These are phyloP conservation scores for Orthosia cruda DNA, from an alignment of 2,888 invertebrate genomes.

Conservation along the genomic window DNA sequence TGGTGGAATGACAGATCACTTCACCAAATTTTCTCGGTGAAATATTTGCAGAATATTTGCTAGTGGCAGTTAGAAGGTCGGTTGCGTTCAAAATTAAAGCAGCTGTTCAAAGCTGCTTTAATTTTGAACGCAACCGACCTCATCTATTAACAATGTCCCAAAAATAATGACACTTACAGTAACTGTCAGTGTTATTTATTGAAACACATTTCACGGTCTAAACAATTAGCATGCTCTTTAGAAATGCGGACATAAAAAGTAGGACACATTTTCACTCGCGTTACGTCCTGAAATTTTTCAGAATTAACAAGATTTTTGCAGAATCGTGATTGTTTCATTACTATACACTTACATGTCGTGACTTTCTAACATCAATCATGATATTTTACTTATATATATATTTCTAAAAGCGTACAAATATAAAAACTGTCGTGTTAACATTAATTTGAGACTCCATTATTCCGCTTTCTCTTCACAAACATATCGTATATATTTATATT, in stretches of 20 bases:
- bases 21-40: no score
- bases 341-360: constrained; percentile 21
- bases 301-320: constrained; percentile 6
- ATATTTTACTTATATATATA: constrained; percentile 33
- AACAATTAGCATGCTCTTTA: constrained; percentile 50
- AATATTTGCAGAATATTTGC: no score
- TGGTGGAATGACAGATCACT: no score
- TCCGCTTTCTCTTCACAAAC: constrained; percentile 44
- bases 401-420: constrained; percentile 45
- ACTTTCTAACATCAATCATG: constrained; percentile 62
- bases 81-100: no score
- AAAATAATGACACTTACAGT: constrained; percentile 5
- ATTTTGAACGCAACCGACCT: constrained; percentile 8
- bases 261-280: constrained; percentile 33
- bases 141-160: background rate
- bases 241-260: constrained; percentile 47
- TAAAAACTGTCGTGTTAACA: constrained; percentile 41
- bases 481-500: constrained; percentile 14
- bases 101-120: background rate
- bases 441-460: constrained; percentile 55
- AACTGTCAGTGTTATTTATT: constrained; percentile 24
- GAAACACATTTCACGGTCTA: constrained; percentile 5
- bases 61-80: no score
- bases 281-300: constrained; percentile 35
- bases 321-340: constrained; percentile 65